These are phyloP conservation scores for Cladopsammia gracilis DNA, from an alignment of 64 coral and sea anemone species.

Conservation along the genomic window DNA sequence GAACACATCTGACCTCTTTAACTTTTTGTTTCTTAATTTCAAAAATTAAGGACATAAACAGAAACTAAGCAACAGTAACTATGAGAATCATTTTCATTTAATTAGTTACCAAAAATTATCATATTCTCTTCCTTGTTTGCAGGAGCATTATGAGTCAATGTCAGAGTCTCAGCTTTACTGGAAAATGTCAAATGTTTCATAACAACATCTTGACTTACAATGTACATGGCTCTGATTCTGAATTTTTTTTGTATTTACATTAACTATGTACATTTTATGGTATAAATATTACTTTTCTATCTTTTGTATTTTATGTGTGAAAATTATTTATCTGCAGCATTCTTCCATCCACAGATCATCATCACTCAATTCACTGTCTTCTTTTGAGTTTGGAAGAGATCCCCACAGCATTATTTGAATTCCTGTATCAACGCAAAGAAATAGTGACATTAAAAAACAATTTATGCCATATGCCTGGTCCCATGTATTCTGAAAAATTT, in stretches of 20 bases:
- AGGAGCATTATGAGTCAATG: too few species aligned
- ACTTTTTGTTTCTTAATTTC: too few species aligned
- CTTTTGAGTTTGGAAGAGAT: constrained; percentile 81
- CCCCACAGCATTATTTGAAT: constrained; percentile 83
- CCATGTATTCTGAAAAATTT: too few species aligned
- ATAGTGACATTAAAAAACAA: not conserved
- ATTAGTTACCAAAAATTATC: too few species aligned
- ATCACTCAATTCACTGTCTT: constrained; percentile 80
- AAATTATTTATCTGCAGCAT: constrained; percentile 79
- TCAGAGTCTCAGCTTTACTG: too few species aligned
- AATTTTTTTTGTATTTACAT: constrained; percentile 25
- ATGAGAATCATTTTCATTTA: too few species aligned
- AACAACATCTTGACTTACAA: too few species aligned
- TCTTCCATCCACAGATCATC: constrained; percentile 81
- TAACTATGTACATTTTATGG: constrained; percentile 6
- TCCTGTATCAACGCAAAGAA: constrained; percentile 4
- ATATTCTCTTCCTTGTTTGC: too few species aligned
- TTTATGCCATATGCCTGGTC: not conserved
- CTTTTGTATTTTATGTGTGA: not conserved
- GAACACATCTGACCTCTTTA: too few species aligned
- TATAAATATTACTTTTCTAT: constrained; percentile 40
- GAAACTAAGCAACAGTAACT: too few species aligned
- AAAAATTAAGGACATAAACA: too few species aligned
- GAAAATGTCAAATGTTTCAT: too few species aligned
- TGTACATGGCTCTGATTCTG: not conserved